phyloP scores from a whole-genome alignment of 2,113 vertebrate genomes.

The Haplochromis burtoni region DNA sequence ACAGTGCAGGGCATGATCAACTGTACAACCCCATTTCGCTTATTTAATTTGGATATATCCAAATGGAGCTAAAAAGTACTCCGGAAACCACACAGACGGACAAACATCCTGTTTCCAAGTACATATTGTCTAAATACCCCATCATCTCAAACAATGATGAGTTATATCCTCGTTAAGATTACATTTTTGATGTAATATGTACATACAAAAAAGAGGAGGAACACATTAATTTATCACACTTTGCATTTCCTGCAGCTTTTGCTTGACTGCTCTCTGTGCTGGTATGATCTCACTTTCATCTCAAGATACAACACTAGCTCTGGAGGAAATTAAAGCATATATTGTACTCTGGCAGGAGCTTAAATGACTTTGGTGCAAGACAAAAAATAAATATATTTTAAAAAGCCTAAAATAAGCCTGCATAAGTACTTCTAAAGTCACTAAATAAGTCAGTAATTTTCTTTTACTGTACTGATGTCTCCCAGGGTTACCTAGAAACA shows the following conservation, averaged over 20 bases:
- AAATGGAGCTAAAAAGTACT: background rate
- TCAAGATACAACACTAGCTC: background rate
- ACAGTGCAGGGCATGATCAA: background rate
- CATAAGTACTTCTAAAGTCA: background rate
- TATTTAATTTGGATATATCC: background rate
- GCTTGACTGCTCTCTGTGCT: background rate
- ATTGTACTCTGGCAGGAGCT: background rate
- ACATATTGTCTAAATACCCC: background rate
- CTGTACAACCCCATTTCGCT: background rate
- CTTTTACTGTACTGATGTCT: background rate
- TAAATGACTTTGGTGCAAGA: background rate
- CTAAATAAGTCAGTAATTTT: background rate
- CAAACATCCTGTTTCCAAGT: background rate
- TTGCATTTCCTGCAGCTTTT: background rate
- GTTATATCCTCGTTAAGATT: background rate
- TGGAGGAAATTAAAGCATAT: background rate
- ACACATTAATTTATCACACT: background rate
- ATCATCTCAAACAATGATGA: background rate
- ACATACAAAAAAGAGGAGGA: background rate
- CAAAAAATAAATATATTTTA: background rate
- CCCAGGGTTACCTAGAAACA: background rate
- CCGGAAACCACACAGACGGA: accelerated
- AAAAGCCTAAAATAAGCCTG: background rate
- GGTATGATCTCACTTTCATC: background rate
- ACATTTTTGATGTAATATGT: background rate